Conservation (phyloP, 2,797 vertebrate species). For the Choloepus didactylus region DNA sequence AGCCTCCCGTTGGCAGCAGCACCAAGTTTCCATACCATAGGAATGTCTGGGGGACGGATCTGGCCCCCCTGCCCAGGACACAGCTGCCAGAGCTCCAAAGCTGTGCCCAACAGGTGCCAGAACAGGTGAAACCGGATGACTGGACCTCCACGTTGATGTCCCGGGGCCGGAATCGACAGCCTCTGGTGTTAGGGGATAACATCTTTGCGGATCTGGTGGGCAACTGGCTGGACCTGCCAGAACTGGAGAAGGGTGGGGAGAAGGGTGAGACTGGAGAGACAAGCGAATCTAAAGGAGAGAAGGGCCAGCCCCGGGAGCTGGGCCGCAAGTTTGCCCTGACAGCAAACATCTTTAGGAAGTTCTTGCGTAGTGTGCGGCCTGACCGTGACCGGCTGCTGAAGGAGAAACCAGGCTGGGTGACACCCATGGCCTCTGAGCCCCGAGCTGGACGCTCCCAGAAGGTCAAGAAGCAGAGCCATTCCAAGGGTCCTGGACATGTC, state of each 20-base stretch:
- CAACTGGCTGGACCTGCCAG: conserved; percentile 97
- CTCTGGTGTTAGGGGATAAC: conserved; percentile 96
- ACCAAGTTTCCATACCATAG: not conserved
- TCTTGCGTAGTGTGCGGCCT: conserved; percentile 95
- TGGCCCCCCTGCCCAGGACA: not conserved
- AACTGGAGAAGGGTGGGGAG: conserved; percentile 90
- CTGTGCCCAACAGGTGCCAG: not conserved
- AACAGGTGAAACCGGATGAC: conserved; percentile 89
- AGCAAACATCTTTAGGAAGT: conserved; percentile 97
- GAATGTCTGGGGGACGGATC: conserved; percentile 1
- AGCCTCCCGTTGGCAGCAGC: conserved; percentile 11
- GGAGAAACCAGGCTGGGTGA: conserved; percentile 95
- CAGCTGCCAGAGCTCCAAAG: not conserved
- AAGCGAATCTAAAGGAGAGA: conserved; percentile 90
- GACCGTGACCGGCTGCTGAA: conserved; percentile 96
- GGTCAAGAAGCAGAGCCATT: conserved; percentile 91
- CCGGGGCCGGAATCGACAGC: conserved; percentile 95
- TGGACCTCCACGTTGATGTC: conserved; percentile 98
- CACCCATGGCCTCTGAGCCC: conserved; percentile 87
- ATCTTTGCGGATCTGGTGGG: conserved; percentile 97
- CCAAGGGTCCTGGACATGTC: conserved; percentile 93
- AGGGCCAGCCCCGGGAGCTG: conserved; percentile 94
- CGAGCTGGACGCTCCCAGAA: conserved; percentile 91
- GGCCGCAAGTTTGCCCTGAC: conserved; percentile 95
- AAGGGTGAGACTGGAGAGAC: conserved; percentile 88